phyloP scores from a whole-genome alignment of 2,113 vertebrate species.

The Hepsetus odoe region DNA sequence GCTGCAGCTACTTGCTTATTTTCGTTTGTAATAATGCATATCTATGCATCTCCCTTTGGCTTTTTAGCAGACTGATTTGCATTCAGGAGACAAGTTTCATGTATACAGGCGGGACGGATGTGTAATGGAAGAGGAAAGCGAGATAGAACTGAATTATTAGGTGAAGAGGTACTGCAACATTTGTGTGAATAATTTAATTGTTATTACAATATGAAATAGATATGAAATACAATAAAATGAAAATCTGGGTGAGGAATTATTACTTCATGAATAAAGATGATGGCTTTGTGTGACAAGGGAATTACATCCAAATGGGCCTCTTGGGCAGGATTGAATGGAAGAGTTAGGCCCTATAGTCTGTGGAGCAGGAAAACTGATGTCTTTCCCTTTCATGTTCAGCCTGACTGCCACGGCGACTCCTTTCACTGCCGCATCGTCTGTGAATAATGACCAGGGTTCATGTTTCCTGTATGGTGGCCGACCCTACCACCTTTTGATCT shows the following conservation, averaged over 20 bases:
- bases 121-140: background rate
- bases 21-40: background rate
- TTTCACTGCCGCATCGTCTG: constrained; percentile 27
- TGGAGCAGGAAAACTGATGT: constrained; percentile 16
- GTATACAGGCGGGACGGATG: background rate
- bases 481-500: constrained; percentile 55
- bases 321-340: background rate
- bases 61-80: constrained; percentile 15
- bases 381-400: constrained; percentile 49
- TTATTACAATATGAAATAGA: constrained; percentile 27
- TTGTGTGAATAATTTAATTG: constrained; percentile 22
- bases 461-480: constrained; percentile 43
- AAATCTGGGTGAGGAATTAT: constrained; percentile 1
- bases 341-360: constrained; percentile 1
- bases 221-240: constrained; percentile 17
- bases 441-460: constrained; percentile 29
- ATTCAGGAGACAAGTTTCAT: background rate
- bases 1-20: constrained; percentile 22
- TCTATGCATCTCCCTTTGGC: constrained; percentile 18
- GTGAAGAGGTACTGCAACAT: constrained; percentile 8
- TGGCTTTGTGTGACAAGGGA: background rate
- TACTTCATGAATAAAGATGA: constrained; percentile 16
- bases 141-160: constrained; percentile 11
- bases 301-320: background rate
- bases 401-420: constrained; percentile 1